phyloP scores from a whole-genome alignment of 2,888 invertebrate genomes.

The Neocrepidodera transversa region DNA sequence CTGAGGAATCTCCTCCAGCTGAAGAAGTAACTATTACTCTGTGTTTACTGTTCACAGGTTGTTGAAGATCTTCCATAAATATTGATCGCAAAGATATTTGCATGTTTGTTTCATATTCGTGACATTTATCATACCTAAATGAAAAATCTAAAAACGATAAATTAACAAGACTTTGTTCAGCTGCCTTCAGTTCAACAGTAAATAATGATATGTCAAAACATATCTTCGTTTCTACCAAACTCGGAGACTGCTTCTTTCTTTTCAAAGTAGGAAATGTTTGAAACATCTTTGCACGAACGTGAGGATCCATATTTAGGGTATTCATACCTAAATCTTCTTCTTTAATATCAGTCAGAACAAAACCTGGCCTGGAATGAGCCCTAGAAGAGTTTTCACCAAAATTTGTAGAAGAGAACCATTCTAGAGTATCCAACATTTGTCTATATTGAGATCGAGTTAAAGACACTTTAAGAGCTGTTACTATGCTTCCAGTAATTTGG shows the following conservation, averaged over 20 bases:
- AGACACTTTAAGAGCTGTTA: conserved; percentile 85
- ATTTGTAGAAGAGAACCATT: conserved; percentile 57
- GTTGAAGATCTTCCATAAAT: conserved; percentile 88
- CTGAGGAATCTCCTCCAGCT: conserved; percentile 55
- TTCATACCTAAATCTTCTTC: conserved; percentile 62
- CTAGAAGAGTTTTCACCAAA: conserved; percentile 50
- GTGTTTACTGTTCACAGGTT: conserved; percentile 74
- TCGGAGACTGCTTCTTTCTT: conserved; percentile 22
- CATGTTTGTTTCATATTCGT: conserved; percentile 74
- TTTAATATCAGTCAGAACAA: conserved; percentile 55
- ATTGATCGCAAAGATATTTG: conserved; percentile 85
- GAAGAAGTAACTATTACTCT: conserved; percentile 80
- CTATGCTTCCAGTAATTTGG: conserved; percentile 77
- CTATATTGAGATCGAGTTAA: conserved; percentile 88
- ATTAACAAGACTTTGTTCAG: conserved; percentile 82
- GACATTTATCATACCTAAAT: conserved; percentile 74
- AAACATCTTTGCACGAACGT: conserved; percentile 66
- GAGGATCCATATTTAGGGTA: conserved; percentile 69
- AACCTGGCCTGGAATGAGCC: conserved; percentile 41
- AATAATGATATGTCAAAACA: conserved; percentile 77
- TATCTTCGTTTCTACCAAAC: conserved; percentile 56
- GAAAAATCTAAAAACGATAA: conserved; percentile 84
- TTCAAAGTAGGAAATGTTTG: conserved; percentile 44
- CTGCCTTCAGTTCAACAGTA: conserved; percentile 75
- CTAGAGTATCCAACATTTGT: conserved; percentile 79